These are phyloP conservation scores for Epinephelus moara DNA, from an alignment of 2,113 vertebrate species.

Conservation along the genomic window DNA sequence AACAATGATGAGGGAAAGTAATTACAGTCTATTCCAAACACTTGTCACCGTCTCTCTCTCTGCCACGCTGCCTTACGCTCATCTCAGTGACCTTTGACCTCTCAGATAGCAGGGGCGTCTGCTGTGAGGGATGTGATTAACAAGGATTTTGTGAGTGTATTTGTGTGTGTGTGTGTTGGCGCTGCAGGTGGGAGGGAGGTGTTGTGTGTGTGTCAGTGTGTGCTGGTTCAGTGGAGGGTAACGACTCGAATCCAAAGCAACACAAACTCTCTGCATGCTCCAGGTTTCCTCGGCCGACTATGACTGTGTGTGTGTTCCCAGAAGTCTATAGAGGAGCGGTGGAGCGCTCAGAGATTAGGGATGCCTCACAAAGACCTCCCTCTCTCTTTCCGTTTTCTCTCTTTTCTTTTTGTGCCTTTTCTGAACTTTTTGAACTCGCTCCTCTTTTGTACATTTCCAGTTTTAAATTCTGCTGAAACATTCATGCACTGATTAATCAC, in stretches of 20 bases:
- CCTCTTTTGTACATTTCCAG: not conserved
- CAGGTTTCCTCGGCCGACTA: slow-evolving; percentile 16
- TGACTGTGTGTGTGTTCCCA: slow-evolving; percentile 33
- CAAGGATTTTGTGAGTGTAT: slow-evolving; percentile 1
- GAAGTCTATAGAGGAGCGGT: slow-evolving; percentile 33
- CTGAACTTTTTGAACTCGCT: slow-evolving; percentile 10
- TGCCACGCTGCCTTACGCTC: not conserved
- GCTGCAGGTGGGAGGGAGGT: slow-evolving; percentile 30
- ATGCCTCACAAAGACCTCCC: slow-evolving; percentile 20
- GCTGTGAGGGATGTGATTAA: slow-evolving; percentile 38
- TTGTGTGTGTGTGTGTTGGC: slow-evolving; percentile 2
- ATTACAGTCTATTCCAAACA: not conserved
- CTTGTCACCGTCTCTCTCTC: not conserved
- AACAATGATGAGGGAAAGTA: not conserved
- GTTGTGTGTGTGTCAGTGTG: slow-evolving; percentile 27
- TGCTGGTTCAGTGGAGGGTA: slow-evolving; percentile 29
- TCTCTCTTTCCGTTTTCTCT: not conserved
- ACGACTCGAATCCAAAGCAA: slow-evolving; percentile 38
- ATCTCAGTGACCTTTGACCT: slow-evolving; percentile 39
- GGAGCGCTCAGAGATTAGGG: slow-evolving; percentile 34
- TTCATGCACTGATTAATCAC: not conserved
- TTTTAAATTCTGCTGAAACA: not conserved
- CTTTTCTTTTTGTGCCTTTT: not conserved
- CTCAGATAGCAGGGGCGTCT: slow-evolving; percentile 4
- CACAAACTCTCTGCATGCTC: slow-evolving; percentile 53